phyloP scores from a whole-genome alignment of 2,113 vertebrate species.

The Microcebus jonahi region DNA sequence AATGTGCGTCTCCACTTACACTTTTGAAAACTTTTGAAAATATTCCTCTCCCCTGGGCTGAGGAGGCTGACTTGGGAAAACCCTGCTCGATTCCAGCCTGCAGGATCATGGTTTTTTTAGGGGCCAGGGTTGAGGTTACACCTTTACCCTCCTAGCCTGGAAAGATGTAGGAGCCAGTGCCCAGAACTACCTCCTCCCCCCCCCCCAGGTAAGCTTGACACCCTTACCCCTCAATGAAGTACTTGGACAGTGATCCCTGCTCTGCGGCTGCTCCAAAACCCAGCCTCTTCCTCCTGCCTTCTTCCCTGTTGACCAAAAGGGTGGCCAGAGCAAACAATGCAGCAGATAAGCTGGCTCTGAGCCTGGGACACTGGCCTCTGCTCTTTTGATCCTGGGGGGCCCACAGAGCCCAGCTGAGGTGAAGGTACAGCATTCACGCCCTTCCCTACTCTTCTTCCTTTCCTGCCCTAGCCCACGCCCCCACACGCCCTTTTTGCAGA shows the following conservation, averaged over 20 bases:
- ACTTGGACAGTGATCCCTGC: background rate
- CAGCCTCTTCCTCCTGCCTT: constrained; percentile 1
- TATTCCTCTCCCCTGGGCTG: background rate
- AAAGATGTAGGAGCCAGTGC: background rate
- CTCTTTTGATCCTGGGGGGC: background rate
- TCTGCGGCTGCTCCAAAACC: background rate
- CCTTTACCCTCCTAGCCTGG: background rate
- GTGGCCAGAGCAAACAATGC: constrained; percentile 54
- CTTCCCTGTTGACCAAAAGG: constrained; percentile 68
- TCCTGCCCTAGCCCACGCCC: background rate
- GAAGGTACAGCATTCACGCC: background rate
- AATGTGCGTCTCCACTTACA: background rate
- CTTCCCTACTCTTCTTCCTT: background rate
- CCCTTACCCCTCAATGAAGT: background rate
- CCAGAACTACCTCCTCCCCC: background rate
- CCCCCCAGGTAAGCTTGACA: background rate
- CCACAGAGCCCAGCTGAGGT: background rate
- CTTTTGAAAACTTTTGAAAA: background rate
- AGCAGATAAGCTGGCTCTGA: constrained; percentile 27
- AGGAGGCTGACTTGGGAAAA: background rate
- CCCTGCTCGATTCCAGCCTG: background rate
- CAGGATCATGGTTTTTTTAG: background rate
- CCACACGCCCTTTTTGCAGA: background rate
- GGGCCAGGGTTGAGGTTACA: background rate
- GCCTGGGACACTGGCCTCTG: constrained; percentile 39